These are phyloP conservation scores for Asarcornis scutulata DNA, from an alignment of 2,113 vertebrate species.

Conservation along the genomic window DNA sequence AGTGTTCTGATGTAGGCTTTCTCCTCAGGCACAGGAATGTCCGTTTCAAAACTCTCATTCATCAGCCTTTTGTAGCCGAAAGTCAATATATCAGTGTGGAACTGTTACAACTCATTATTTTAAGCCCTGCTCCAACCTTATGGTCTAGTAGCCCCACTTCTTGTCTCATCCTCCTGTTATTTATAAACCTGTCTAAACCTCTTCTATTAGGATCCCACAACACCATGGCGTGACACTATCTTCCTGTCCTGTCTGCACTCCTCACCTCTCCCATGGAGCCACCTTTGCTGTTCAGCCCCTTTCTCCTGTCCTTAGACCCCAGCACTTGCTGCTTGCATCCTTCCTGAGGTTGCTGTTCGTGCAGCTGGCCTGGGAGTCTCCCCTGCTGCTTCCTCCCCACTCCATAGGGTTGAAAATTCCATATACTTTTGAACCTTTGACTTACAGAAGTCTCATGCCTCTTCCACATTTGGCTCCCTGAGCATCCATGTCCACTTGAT, in stretches of 20 bases:
- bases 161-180: background rate
- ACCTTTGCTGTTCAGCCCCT: background rate
- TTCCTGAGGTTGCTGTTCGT: background rate
- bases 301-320: background rate
- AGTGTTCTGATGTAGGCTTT: background rate
- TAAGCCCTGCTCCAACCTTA: background rate
- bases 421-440: background rate
- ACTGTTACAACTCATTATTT: background rate
- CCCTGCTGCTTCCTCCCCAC: background rate
- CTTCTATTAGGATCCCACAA: background rate
- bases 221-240: fast-evolving
- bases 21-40: background rate
- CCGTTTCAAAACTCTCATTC: background rate
- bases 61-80: background rate
- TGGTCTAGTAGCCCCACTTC: background rate
- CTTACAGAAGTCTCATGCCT: background rate
- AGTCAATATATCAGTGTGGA: background rate
- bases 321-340: background rate
- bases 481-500: background rate
- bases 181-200: background rate
- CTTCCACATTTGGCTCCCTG: background rate
- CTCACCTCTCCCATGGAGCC: background rate
- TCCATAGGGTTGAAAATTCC: background rate
- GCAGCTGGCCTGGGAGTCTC: background rate
- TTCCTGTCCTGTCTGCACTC: background rate